Percentiles rank a stretch among this genome's conserved stretches.
phyloP scores from a whole-genome alignment of 2,113 vertebrate species.

The Ophiodon elongatus region DNA sequence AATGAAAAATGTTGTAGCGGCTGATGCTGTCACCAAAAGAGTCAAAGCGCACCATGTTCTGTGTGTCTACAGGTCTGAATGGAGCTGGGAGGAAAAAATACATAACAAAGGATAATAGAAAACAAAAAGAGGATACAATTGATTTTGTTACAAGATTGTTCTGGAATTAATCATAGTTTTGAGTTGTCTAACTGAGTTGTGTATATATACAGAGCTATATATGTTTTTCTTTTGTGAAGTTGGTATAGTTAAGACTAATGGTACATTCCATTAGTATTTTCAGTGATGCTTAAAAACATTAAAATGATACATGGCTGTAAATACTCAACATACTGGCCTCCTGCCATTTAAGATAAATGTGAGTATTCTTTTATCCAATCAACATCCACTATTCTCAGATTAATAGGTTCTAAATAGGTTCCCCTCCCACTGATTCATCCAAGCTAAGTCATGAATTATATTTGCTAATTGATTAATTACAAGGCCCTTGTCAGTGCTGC shows the following conservation, averaged over 20 bases:
- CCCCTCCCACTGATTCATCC: conserved; percentile 6
- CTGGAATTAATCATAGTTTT: background rate
- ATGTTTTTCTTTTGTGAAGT: background rate
- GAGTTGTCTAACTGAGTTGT: background rate
- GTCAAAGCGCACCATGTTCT: conserved; percentile 92
- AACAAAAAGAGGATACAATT: background rate
- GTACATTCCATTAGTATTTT: background rate
- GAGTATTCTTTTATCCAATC: background rate
- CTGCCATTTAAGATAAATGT: background rate
- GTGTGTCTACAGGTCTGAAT: conserved; percentile 90
- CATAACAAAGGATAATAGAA: background rate
- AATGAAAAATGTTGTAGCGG: conserved; percentile 98
- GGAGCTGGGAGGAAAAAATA: conserved; percentile 86
- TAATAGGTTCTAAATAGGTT: conserved; percentile 26
- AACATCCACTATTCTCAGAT: conserved; percentile 14
- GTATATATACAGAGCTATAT: background rate
- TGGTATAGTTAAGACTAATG: background rate
- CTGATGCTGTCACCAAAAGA: conserved; percentile 92
- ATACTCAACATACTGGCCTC: background rate
- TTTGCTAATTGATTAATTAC: conserved; percentile 44
- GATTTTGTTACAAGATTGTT: background rate
- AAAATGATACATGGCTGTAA: background rate
- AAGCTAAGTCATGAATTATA: conserved; percentile 34
- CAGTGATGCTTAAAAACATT: background rate
- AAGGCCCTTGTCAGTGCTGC: conserved; percentile 38